Evolutionary conservation across 2,113 vertebrate species (phyloP).

Genomic region (Centrocercus urophasianus): DNA sequence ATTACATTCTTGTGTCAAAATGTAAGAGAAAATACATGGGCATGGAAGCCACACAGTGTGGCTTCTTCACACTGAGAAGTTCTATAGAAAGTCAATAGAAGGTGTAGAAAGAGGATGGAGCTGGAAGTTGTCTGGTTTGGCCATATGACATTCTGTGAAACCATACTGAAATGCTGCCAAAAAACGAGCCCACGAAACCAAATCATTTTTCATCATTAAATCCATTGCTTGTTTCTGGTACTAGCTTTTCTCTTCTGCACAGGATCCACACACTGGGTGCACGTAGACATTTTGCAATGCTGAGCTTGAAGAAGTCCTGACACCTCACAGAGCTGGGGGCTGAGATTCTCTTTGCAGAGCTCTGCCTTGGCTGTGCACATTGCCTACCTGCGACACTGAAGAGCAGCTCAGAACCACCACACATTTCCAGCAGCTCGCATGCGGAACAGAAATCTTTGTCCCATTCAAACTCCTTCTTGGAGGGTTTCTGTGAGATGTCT

Average conservation of each 20-base stretch:
- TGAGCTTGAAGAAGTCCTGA: neutral
- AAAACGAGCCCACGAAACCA: neutral
- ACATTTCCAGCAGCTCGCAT: neutral
- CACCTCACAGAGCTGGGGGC: neutral
- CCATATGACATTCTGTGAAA: neutral
- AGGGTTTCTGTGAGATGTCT: neutral
- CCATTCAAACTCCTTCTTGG: neutral
- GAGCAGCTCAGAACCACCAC: neutral
- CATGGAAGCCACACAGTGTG: rapidly evolving
- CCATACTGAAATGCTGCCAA: neutral
- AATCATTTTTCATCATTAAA: neutral
- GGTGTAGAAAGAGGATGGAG: neutral
- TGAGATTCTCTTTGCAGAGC: neutral
- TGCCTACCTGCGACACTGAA: neutral
- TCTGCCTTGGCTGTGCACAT: neutral
- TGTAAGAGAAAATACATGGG: neutral
- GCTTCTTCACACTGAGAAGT: neutral
- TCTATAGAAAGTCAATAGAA: neutral
- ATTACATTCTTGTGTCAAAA: neutral
- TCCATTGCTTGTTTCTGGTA: neutral
- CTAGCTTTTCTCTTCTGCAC: neutral
- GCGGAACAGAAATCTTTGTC: neutral
- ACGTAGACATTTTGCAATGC: neutral
- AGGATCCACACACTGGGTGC: neutral
- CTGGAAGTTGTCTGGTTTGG: neutral